Evolutionary conservation across 2,888 invertebrate genomes (phyloP).

Genomic region (Disparrhopalites patrizii): DNA sequence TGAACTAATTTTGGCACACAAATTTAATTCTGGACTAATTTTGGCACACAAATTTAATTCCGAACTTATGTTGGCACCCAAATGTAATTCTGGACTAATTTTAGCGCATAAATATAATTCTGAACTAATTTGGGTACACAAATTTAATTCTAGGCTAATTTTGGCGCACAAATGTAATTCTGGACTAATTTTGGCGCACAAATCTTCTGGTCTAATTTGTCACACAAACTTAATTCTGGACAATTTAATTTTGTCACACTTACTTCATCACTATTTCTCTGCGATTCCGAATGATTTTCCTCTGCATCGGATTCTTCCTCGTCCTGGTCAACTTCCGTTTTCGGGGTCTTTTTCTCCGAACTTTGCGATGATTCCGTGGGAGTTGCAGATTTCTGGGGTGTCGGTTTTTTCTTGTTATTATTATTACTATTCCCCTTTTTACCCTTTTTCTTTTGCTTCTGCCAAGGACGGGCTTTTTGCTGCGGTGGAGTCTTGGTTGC

Average conservation of each 20-base stretch:
- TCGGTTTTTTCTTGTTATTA: constrained; percentile 34
- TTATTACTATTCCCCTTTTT: constrained; percentile 46
- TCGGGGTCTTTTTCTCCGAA: constrained; percentile 17
- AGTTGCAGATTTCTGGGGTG: constrained; percentile 48
- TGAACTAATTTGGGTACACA: too few relatives aligned
- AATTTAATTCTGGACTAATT: too few relatives aligned
- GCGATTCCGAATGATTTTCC: constrained; percentile 47
- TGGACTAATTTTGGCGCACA: too few relatives aligned
- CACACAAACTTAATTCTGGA: too few relatives aligned
- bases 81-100: too few relatives aligned
- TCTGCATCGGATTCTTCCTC: constrained; percentile 56
- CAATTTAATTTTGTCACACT: constrained; percentile 23
- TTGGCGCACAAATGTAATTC: too few relatives aligned
- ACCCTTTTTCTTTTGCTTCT: constrained; percentile 63
- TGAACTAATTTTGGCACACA: too few relatives aligned
- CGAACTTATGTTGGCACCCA: too few relatives aligned
- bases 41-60: too few relatives aligned
- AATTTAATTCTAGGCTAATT: too few relatives aligned
- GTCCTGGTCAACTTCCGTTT: constrained; percentile 55
- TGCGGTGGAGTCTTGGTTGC: constrained; percentile 25
- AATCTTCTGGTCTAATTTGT: too few relatives aligned
- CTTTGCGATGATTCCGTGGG: constrained; percentile 50
- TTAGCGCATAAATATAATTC: too few relatives aligned
- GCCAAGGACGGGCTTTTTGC: constrained; percentile 73
- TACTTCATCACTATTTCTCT: constrained; percentile 50